Percentiles rank a stretch among this genome's conserved stretches.
phyloP scores from a whole-genome alignment of 2,888 invertebrate genomes.

The Euplagia quadripunctaria region DNA sequence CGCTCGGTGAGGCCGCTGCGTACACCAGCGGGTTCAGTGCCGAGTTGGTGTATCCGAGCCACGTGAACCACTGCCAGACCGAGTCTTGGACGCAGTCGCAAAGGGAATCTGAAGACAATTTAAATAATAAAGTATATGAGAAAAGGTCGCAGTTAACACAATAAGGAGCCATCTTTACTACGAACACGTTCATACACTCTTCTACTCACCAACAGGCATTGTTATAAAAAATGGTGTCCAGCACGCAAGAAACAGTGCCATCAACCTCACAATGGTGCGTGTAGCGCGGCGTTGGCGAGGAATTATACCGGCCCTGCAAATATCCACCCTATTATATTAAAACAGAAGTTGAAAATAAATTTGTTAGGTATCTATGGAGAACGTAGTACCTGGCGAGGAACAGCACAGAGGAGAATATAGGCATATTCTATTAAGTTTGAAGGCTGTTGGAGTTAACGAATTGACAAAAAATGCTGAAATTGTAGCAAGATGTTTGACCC shows the following conservation, averaged over 20 bases:
- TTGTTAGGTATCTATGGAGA: no score
- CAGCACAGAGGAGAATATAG: no score
- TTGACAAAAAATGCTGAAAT: no score
- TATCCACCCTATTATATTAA: not conserved
- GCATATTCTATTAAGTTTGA: no score
- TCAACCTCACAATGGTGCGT: slow-evolving; percentile 89
- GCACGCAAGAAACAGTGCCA: slow-evolving; percentile 89
- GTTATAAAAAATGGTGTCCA: slow-evolving; percentile 91
- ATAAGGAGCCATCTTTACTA: not conserved
- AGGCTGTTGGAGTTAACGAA: no score
- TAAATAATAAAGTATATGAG: not conserved
- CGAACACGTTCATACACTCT: not conserved
- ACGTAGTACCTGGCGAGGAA: no score
- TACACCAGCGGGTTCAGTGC: slow-evolving; percentile 90
- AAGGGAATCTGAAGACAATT: slow-evolving; percentile 72
- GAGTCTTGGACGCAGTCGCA: slow-evolving; percentile 83
- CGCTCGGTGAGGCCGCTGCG: slow-evolving; percentile 84
- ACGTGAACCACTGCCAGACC: slow-evolving; percentile 89
- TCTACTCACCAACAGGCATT: slow-evolving; percentile 87
- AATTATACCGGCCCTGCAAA: slow-evolving; percentile 60
- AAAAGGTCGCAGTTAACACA: not conserved
- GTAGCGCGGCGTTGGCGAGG: slow-evolving; percentile 89
- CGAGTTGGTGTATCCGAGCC: slow-evolving; percentile 91
- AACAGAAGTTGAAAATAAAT: not conserved
- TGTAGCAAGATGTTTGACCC: no score